Percentiles rank a stretch among this genome's conserved stretches.
Conservation (phyloP, 2,797 vertebrate genomes). For the Molossus alvarezi region DNA sequence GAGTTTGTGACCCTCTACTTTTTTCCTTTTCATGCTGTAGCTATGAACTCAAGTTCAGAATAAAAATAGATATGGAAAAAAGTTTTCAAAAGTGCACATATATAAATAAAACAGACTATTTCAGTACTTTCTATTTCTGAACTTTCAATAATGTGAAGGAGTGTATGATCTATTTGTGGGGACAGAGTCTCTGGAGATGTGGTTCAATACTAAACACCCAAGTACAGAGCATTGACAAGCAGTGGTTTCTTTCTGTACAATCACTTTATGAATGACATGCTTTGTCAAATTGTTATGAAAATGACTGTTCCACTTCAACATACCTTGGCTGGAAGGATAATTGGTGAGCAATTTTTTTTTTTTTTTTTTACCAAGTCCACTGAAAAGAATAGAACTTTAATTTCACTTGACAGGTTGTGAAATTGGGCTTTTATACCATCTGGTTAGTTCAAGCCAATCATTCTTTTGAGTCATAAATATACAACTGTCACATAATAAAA, state of each 20-base stretch:
- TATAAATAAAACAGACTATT: conserved; percentile 9
- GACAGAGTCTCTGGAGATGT: conserved; percentile 19
- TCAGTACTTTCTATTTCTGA: conserved; percentile 66
- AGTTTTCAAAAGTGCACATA: neutral
- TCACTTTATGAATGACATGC: neutral
- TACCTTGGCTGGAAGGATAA: conserved; percentile 66
- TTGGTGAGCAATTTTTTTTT: conserved; percentile 48
- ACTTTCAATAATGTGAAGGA: conserved; percentile 26
- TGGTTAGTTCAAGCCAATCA: conserved; percentile 73
- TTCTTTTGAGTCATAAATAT: conserved; percentile 63
- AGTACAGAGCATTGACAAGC: neutral
- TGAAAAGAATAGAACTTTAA: conserved; percentile 76
- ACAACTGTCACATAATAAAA: neutral
- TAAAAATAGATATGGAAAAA: conserved; percentile 65
- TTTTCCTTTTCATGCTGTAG: conserved; percentile 38
- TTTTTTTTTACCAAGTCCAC: conserved; percentile 53
- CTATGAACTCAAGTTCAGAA: conserved; percentile 66
- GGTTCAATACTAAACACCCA: neutral
- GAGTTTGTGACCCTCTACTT: conserved; percentile 10
- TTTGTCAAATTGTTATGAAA: conserved; percentile 57
- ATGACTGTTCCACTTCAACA: conserved; percentile 49
- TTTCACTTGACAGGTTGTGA: conserved; percentile 73
- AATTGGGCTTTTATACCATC: conserved; percentile 38
- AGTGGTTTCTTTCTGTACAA: conserved; percentile 52
- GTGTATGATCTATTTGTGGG: neutral